Conservation (phyloP, 2,113 vertebrate species). For the Tylochromis polylepis region DNA sequence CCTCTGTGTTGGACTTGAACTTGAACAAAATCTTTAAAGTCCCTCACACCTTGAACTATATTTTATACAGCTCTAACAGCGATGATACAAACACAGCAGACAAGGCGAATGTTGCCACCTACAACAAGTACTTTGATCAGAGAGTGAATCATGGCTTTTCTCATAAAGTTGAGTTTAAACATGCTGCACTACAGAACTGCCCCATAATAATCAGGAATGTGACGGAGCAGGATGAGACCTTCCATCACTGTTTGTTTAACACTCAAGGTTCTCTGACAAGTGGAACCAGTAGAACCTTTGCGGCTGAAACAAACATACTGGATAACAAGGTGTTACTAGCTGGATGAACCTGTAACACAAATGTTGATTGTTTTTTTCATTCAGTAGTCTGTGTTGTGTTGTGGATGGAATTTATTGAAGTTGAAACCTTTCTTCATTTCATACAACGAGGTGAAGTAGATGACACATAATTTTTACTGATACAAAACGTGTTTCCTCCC, state of each 20-base stretch:
- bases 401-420: background rate
- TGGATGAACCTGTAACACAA: background rate
- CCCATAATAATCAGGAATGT: slow-evolving; percentile 22
- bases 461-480: too few species aligned
- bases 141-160: background rate
- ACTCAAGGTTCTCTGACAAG: background rate
- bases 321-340: background rate
- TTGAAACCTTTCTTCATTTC: background rate
- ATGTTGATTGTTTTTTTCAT: background rate
- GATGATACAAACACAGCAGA: too few species aligned
- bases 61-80: too few species aligned
- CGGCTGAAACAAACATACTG: background rate
- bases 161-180: background rate
- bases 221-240: slow-evolving; percentile 1
- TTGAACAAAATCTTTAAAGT: background rate
- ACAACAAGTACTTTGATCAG: background rate
- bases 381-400: background rate
- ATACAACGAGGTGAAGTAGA: too few species aligned
- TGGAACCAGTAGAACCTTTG: too few species aligned
- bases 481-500: too few species aligned
- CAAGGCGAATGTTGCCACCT: background rate
- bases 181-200: background rate
- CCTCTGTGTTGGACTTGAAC: background rate
- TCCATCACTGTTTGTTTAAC: slow-evolving; percentile 41
- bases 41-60: too few species aligned